A percentile compares a stretch with the other conserved stretches of the same genome.
Conservation (phyloP, 2,113 vertebrate species). For the Hymenochirus boettgeri region DNA sequence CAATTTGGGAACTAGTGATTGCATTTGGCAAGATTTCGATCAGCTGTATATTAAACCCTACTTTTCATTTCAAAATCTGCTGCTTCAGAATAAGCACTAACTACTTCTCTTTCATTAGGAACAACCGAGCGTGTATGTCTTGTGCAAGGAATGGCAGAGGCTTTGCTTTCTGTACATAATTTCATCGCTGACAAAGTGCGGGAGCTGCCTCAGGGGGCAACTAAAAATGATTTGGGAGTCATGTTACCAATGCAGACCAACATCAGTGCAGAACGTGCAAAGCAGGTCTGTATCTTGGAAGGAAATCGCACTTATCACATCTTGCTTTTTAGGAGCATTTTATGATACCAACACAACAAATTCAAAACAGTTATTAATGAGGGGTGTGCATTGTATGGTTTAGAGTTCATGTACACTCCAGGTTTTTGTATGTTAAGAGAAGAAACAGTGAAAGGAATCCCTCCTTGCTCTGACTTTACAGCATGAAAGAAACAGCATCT, state of each 20-base stretch:
- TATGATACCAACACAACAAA: no score
- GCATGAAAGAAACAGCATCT: no score
- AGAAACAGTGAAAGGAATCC: no score
- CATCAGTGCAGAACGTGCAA: slow-evolving; percentile 89
- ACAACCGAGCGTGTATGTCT: slow-evolving; percentile 89
- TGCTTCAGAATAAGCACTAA: slow-evolving; percentile 14
- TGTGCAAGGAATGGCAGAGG: slow-evolving; percentile 87
- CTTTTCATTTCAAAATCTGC: no score
- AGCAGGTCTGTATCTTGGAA: slow-evolving; percentile 68
- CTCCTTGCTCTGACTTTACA: no score
- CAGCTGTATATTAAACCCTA: no score
- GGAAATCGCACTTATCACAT: neutral
- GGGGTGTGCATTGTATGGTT: no score
- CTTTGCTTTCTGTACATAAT: slow-evolving; percentile 83
- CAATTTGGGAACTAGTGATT: no score
- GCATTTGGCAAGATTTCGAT: no score
- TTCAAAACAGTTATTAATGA: no score
- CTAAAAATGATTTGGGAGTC: slow-evolving; percentile 84
- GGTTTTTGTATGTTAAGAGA: no score
- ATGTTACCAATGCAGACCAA: slow-evolving; percentile 89
- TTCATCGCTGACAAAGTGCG: slow-evolving; percentile 91
- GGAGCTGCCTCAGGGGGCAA: slow-evolving; percentile 86
- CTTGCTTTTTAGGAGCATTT: neutral
- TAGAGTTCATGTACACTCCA: no score
- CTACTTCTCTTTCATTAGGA: slow-evolving; percentile 58